These are phyloP conservation scores for Podargus strigoides DNA, from an alignment of 2,797 vertebrate genomes.

Conservation along the genomic window DNA sequence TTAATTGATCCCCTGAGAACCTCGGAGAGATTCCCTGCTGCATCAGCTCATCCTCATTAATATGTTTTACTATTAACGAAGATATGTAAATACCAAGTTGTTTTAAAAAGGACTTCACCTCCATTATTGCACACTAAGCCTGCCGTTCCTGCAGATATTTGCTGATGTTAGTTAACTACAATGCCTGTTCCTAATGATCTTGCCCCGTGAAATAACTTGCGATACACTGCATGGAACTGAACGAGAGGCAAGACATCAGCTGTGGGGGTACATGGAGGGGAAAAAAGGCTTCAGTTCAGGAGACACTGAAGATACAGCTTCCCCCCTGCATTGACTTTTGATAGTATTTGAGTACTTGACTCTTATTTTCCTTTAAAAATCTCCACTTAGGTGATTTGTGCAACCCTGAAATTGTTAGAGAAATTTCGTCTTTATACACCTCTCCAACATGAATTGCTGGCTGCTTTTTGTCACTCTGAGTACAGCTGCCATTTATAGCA, in stretches of 20 bases:
- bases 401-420: not conserved
- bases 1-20: constrained; percentile 37
- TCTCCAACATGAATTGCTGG: not conserved
- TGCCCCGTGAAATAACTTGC: not conserved
- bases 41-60: constrained; percentile 31
- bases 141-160: not conserved
- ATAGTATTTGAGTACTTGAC: not conserved
- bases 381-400: not conserved
- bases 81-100: constrained; percentile 20
- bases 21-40: constrained; percentile 5
- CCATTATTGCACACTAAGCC: not conserved
- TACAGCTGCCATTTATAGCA: not conserved
- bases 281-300: too few species aligned
- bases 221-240: not conserved
- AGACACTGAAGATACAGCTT: not conserved
- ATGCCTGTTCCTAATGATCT: not conserved
- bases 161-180: not conserved
- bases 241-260: not conserved
- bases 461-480: not conserved
- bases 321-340: not conserved
- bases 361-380: not conserved
- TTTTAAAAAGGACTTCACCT: constrained; percentile 14
- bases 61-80: not conserved
- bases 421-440: not conserved
- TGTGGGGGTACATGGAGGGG: not conserved